Base-by-base conservation (phyloP, 2,113 vertebrate species). In the Lepus timidus region DNA sequence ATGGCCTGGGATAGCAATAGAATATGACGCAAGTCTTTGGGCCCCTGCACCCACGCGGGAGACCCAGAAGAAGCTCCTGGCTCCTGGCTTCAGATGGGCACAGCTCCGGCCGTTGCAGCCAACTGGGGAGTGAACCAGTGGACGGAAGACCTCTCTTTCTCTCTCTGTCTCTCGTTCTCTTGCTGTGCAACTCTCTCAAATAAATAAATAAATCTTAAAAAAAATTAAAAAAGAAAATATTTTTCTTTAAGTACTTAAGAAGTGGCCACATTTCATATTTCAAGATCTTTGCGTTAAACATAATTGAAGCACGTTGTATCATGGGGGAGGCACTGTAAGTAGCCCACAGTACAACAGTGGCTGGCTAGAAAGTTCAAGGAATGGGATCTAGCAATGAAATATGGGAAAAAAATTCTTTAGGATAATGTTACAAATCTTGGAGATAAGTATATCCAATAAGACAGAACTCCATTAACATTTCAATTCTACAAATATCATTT, bases 241-340 rank as follows among this genome's bases (percentile, higher is more conserved):
- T 52, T 68, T 29, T 85, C 68, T 75, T 85, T 85, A 55, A 64
- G 74, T 55, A 85, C 65, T 91, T 81, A 70, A 36, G 62, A 55
- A 80, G 16, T 25, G 44, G 70, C 29, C 29, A 64, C 44, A n/a
- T 81, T 88, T 94, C 44, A 74, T 61, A 74, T 22, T 89, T 75
- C 68, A 52, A 51, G 49, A 84, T 61, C 80, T 85, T 55, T 58
- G 49, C 14, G 61, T 33, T 85, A 81, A 81, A 75, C 68, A 27
- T 74, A 62, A 90, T 49, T 80, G 36, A n/a, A 89, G 64, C 4
- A 62, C 19, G 3, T 83, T 17, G 58, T 85, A 73, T 86, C 62
- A 68, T 44, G 36, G n/a, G 39, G 29, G 68, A 74, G 6, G 23
- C 81, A 31, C 31, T 82, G 44, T 61, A 86, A 86, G 39, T 7